Base-by-base conservation (phyloP, 2,113 vertebrate genomes). In the Stigmatopora nigra region DNA sequence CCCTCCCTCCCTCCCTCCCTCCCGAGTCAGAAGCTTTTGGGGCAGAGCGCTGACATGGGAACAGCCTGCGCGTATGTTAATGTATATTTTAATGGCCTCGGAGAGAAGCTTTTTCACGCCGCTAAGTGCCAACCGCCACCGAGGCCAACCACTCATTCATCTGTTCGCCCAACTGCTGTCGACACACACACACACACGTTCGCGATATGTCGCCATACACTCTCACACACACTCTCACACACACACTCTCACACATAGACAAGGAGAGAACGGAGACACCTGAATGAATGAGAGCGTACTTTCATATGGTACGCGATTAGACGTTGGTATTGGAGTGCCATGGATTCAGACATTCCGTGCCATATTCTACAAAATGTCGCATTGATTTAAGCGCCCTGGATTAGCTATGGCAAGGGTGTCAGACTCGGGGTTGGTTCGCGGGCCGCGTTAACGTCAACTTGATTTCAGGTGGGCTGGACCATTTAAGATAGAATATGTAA, bases 31-130 rank as follows among this genome's bases (percentile, higher is more conserved):
- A 56, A 56, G 1, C 53, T 10, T 31, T 31, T 31, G 13, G 8
- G 13, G 14, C 22, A 14, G 53, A 56, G 31, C 5, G 22, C 13
- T 31, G 53, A 15, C 53, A 56, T 7, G 22, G 5, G 51, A 53
- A 53, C 19, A 53, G 51, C 20, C 7, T 20, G 51, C 19, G 81
- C 79, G 81, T 79, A 78, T 73, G 81, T 91, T 90, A 90, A 90
- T 90, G 88, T 91, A 90, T 91, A 91, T 91, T 31, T 56, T 56
- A 91, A 91, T 90, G 87, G 87, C 82, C 86, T 86, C 84, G 88
- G 89, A 90, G 87, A 86, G 87, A 84, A 86, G 84, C 85, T 89
- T 90, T 86, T 88, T 89, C 88, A 90, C 89, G 87, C 84, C 83
- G 79, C 82, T 76, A 85, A 89, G 86, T 90, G 89, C 87, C 86